Evolutionary conservation across 2,888 invertebrate species (phyloP).

Genomic region (Melikaiella ostensackeni): DNA sequence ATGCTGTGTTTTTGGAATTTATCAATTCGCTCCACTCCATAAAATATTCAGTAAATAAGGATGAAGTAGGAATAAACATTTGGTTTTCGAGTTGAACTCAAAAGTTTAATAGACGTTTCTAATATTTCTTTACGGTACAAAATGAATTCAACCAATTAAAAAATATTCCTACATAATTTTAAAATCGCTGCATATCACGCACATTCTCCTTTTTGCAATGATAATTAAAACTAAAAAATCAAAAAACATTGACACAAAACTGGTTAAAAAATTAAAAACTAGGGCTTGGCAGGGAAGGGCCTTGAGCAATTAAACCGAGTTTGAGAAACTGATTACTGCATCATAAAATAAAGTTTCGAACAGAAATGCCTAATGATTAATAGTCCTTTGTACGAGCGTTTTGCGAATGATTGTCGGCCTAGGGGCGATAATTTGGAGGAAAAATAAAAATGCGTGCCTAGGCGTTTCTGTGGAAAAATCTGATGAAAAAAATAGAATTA

Average conservation of each 20-base stretch:
- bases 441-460: constrained; percentile 15
- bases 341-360: constrained; percentile 8
- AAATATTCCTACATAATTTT: neutral
- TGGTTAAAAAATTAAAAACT: neutral
- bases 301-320: neutral
- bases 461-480: constrained; percentile 19
- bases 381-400: neutral
- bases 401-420: neutral
- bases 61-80: neutral
- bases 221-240: neutral
- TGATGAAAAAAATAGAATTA: constrained; percentile 12
- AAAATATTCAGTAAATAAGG: neutral
- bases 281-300: constrained; percentile 10
- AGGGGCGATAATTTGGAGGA: constrained; percentile 14
- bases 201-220: neutral
- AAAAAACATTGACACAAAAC: neutral
- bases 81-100: neutral
- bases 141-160: neutral
- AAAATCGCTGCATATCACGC: neutral
- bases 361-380: constrained; percentile 24
- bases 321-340: neutral
- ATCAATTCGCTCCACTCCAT: neutral
- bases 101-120: neutral
- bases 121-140: neutral
- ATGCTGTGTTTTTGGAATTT: neutral